phyloP scores from a whole-genome alignment of 1,140 invertebrate species.

The Whitmania pigra region DNA sequence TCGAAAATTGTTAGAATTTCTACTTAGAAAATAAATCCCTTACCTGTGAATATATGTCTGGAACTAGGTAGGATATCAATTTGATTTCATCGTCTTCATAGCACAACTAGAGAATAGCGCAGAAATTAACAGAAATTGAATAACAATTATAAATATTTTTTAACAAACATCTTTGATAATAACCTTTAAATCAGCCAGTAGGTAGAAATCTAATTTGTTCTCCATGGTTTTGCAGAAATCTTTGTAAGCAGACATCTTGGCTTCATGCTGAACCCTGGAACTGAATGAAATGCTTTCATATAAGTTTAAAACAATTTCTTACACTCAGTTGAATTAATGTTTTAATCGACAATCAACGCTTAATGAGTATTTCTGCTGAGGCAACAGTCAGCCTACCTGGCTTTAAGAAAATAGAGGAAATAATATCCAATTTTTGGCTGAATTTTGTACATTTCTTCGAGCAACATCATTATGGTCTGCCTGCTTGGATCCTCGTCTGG shows the following conservation, averaged over 20 bases:
- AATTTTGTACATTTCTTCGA: constrained; percentile 60
- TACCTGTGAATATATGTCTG: constrained; percentile 68
- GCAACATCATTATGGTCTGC: constrained; percentile 57
- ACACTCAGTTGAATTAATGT: background rate
- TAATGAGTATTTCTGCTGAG: background rate
- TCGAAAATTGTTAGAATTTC: background rate
- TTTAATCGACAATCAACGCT: background rate
- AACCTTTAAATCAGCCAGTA: constrained; percentile 64
- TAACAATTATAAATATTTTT: no score
- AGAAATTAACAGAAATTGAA: constrained; percentile 24
- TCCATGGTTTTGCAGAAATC: constrained; percentile 63
- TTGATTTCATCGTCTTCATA: constrained; percentile 68
- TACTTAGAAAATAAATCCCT: constrained; percentile 23
- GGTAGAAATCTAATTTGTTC: constrained; percentile 61
- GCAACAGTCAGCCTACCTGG: constrained; percentile 44
- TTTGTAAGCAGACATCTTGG: constrained; percentile 65
- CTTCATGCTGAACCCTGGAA: constrained; percentile 51
- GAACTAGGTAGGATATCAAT: constrained; percentile 51
- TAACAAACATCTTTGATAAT: background rate
- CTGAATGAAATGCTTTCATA: constrained; percentile 27
- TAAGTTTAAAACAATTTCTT: background rate
- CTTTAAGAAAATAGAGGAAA: constrained; percentile 72
- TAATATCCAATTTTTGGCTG: constrained; percentile 67
- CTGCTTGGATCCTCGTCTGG: constrained; percentile 61
- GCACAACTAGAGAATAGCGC: constrained; percentile 50